phyloP scores from a whole-genome alignment of 2,888 invertebrate species.

The Agelastica alni region DNA sequence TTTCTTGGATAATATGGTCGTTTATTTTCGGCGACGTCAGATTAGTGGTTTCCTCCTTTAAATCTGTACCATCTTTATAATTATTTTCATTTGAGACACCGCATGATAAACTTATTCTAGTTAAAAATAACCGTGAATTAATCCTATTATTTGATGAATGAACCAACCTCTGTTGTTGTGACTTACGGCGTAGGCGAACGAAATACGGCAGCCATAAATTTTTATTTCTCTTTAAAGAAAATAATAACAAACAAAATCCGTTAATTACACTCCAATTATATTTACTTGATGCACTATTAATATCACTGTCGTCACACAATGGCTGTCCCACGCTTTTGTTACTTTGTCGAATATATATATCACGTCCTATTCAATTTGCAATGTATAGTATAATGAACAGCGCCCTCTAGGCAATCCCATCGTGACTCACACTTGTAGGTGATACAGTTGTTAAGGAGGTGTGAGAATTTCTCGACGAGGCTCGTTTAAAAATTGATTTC shows the following conservation, averaged over 20 bases:
- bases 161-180: too few species aligned
- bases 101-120: too few species aligned
- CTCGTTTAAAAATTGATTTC: conserved; percentile 2
- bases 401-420: conserved; percentile 54
- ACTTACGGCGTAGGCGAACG: too few species aligned
- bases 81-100: too few species aligned
- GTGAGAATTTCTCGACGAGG: conserved; percentile 45
- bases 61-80: too few species aligned
- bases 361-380: conserved; percentile 54
- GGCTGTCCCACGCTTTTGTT: conserved; percentile 31
- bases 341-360: conserved; percentile 47
- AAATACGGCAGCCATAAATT: neutral
- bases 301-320: conserved; percentile 35
- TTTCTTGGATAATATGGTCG: too few species aligned
- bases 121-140: too few species aligned
- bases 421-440: conserved; percentile 55
- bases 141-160: too few species aligned
- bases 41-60: too few species aligned
- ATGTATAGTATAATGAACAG: conserved; percentile 54
- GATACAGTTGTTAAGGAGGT: conserved; percentile 55
- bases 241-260: conserved; percentile 22
- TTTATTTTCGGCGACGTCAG: too few species aligned
- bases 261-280: conserved; percentile 33
- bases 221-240: conserved; percentile 14
- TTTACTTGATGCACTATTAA: conserved; percentile 36